Conservation (phyloP, 2,888 invertebrate genomes). For the Cephus runcator region DNA sequence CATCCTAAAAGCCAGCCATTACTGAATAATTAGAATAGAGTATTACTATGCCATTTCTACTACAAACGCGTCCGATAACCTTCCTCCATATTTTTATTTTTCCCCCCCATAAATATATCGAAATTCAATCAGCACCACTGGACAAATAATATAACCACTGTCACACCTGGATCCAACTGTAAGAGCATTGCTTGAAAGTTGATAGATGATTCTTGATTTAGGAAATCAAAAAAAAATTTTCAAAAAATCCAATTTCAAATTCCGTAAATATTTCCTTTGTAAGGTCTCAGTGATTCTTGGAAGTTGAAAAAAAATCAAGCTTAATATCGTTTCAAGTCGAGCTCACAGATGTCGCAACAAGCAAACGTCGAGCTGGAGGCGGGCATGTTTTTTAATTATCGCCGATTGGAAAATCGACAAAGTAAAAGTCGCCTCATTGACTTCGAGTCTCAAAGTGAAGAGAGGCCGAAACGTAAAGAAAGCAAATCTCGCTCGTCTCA, state of each 20-base stretch:
- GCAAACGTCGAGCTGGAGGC: background rate
- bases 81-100: background rate
- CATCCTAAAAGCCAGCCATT: conserved; percentile 26
- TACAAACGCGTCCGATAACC: background rate
- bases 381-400: background rate
- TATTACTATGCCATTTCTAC: conserved; percentile 1
- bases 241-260: background rate
- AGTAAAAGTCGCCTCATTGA: background rate
- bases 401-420: background rate
- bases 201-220: background rate
- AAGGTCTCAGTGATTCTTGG: background rate
- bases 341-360: background rate
- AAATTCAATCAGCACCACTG: background rate
- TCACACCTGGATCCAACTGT: background rate
- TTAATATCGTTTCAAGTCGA: background rate
- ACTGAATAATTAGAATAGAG: conserved; percentile 52
- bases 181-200: background rate
- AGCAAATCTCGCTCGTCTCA: background rate
- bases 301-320: background rate
- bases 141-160: background rate
- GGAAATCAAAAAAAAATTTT: background rate
- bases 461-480: background rate
- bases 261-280: background rate
- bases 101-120: background rate
- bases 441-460: background rate